A percentile compares a stretch with the other conserved stretches of the same genome.
Evolutionary conservation across 35 echinoderm and acorn worm genomes (phyloP).

Genomic region (Amphiura filiformis): DNA sequence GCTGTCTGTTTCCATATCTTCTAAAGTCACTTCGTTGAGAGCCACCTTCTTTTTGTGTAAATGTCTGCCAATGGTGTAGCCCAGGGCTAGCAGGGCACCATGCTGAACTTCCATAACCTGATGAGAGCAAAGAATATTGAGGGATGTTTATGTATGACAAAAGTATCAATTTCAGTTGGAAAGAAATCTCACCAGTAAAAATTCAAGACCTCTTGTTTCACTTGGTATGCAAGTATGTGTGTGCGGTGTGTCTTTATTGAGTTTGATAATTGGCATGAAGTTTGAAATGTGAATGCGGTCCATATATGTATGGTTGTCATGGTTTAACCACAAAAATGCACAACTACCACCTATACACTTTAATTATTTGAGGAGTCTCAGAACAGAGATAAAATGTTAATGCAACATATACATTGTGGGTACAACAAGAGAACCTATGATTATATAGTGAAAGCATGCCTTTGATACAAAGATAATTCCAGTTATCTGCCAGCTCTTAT

Average conservation of each 20-base stretch:
- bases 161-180: background rate
- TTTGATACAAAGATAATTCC: too few species aligned
- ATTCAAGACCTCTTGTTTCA: background rate
- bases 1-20: constrained; percentile 66
- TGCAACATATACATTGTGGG: too few species aligned
- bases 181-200: background rate
- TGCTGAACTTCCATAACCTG: constrained; percentile 83
- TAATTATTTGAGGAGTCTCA: too few species aligned
- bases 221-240: background rate
- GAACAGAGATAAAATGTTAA: too few species aligned
- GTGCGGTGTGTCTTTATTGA: background rate
- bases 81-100: constrained; percentile 72
- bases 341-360: too few species aligned
- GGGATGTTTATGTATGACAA: background rate
- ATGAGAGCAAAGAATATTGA: background rate
- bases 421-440: background rate
- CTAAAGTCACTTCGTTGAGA: constrained; percentile 25
- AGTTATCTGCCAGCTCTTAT: too few species aligned
- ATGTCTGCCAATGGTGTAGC: constrained; percentile 76
- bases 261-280: background rate
- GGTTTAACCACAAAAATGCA: background rate
- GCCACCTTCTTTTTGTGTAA: constrained; percentile 37
- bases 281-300: background rate
- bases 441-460: background rate
- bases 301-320: background rate